A percentile compares a stretch with the other conserved stretches of the same genome.
These are phyloP conservation scores for Hydriomena furcata DNA, from an alignment of 2,888 invertebrate species.

Conservation along the genomic window DNA sequence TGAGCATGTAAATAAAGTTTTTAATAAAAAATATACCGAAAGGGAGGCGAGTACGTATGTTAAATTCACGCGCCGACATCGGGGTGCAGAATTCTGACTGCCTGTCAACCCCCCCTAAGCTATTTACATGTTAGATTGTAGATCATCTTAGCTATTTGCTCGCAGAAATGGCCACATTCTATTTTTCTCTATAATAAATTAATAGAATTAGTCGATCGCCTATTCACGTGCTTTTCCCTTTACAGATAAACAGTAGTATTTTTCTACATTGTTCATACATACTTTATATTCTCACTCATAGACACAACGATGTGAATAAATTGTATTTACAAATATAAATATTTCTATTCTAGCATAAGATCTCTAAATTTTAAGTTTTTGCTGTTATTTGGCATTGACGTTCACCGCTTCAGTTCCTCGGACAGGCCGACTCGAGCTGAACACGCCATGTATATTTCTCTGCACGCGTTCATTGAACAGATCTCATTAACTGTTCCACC, in stretches of 20 bases:
- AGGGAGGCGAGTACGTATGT: slow-evolving; percentile 12
- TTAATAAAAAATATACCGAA: neutral
- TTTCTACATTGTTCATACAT: neutral
- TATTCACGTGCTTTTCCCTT: neutral
- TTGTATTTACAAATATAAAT: slow-evolving; percentile 30
- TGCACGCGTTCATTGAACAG: neutral
- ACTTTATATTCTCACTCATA: neutral
- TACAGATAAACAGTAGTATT: slow-evolving; percentile 3
- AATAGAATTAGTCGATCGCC: slow-evolving; percentile 3
- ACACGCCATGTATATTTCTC: neutral
- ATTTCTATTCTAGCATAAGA: slow-evolving; percentile 26
- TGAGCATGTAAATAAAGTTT: slow-evolving; percentile 9
- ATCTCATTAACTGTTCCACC: neutral
- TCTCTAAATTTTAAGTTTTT: slow-evolving; percentile 12
- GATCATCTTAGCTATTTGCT: too few species aligned
- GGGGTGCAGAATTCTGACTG: slow-evolving; percentile 17
- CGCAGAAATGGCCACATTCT: too few species aligned
- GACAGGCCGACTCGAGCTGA: slow-evolving; percentile 2
- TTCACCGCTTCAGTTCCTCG: slow-evolving; percentile 11
- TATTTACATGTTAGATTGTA: too few species aligned
- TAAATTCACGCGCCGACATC: neutral
- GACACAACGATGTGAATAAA: slow-evolving; percentile 5
- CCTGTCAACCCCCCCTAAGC: neutral
- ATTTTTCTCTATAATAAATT: neutral
- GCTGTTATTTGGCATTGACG: slow-evolving; percentile 19